Evolutionary conservation across 1,140 invertebrate genomes (phyloP), one percentile per base, ranked within the genome.

Genomic region (Amyelois transitella): DNA sequence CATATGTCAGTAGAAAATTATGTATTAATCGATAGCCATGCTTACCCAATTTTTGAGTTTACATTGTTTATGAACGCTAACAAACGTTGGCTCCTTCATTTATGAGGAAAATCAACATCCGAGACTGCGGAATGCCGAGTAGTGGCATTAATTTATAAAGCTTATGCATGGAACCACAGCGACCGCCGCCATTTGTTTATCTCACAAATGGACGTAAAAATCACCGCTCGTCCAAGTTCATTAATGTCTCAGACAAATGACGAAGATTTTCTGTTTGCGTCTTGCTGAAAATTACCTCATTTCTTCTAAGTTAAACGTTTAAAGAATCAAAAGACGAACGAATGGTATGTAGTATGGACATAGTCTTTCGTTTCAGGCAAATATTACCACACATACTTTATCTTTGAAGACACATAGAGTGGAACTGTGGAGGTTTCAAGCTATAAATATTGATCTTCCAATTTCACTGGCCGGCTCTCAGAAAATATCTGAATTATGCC

Each of bases 131-230:
- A 55, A 32, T 21, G 43, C 21, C 7, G 19, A 53, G 38, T 49
- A 49, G 32, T 60, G 19, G 45, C 17, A 49, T 53, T 58, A 55
- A 60, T 60, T 44, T 51, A 60, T 50, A 52, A 60, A 58, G 51
- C 55, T 44, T 21, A 48, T 45, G 44, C 22, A 14, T 18, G 24
- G 50, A 32, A 48, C 14, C 17, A 24, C 44, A 24, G 44, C 25
- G 48, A 60, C 47, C 17, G 38, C 25, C 8, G 43, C 58, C 38
- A 60, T 60, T 60, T 60, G 43, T 61, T 61, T 55, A 61, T 56
- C 44, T 48, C n/a, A 48, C 18, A 48, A 48, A 48, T 48, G 45
- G 18, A 48, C 22, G n/a, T 21, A 21, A 22, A 43, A 48, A 48
- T 48, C 19, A n/a, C 45, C 18, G 45, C 10, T 6, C 47, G 14